Evolutionary conservation across 2,113 vertebrate genomes (phyloP).

Genomic region (Actenoides lindsayi): DNA sequence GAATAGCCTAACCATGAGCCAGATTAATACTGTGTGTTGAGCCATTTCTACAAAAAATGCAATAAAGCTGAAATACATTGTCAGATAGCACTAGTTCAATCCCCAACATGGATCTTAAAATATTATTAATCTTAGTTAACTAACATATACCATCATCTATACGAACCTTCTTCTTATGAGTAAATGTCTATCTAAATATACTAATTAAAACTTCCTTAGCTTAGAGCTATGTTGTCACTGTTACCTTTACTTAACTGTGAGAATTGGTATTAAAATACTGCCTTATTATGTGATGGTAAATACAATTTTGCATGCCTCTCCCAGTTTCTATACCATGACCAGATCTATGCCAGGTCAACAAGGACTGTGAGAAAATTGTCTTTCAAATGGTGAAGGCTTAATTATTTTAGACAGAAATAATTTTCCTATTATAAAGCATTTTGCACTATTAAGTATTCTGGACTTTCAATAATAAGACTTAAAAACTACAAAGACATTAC

Average conservation of each 20-base stretch:
- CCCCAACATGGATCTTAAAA: not conserved
- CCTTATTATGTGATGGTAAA: not conserved
- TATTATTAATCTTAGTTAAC: not conserved
- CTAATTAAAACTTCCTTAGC: not conserved
- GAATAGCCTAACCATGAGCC: not conserved
- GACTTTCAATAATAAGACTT: not conserved
- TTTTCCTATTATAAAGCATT: not conserved
- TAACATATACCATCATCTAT: not conserved
- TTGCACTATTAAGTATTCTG: not conserved
- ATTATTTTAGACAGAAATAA: not conserved
- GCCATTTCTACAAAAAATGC: not conserved
- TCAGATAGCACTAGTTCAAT: not conserved
- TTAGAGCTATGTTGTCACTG: not conserved
- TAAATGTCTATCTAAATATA: not conserved
- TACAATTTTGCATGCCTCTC: not conserved
- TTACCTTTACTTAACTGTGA: not conserved
- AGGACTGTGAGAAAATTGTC: not conserved
- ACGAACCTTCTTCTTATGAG: not conserved
- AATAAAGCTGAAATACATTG: not conserved
- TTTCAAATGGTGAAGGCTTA: not conserved
- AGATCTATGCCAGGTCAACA: not conserved
- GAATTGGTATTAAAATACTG: not conserved
- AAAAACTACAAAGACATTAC: not conserved
- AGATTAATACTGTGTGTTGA: not conserved
- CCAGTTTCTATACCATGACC: not conserved